Base-by-base conservation (phyloP, 2,113 vertebrate species). In the Ceratotherium simum region DNA sequence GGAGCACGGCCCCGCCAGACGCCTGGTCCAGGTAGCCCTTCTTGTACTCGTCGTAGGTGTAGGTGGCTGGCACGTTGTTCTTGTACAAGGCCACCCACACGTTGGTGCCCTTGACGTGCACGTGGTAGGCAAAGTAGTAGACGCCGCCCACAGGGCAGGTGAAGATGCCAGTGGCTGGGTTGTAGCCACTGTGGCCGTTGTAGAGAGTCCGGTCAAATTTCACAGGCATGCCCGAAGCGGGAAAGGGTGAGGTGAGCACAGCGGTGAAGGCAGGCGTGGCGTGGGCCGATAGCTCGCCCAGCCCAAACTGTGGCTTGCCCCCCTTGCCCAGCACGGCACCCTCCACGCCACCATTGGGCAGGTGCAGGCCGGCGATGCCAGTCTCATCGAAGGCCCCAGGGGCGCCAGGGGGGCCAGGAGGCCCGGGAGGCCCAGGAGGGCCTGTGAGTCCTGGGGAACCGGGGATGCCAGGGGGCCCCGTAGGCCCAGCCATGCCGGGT, bases 21-120 rank as follows among this genome's bases (percentile, higher is more conserved):
- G 99, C 99, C 98, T 99, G 99, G 99, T 99, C 99, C 99, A 99
- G 99, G 98, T 99, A 99, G 95, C 99, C 99, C 97, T 99, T 99
- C 99, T 99, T 99, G 99, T 99, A 99, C 97, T 99, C 99, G 0
- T 99, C 99, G 5, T 99, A 99, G 95, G 99, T 99, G 98, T 99
- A 99, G 21, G 99, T 99, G 97, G 99, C 99, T 0, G 99, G 99
- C 98, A 99, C 99, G 98, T 99, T 99, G 99, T 99, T 99, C 99
- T 99, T 99, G 91, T 99, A 99, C 88, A 99, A 99, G 0, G 99
- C 99, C 99, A 99, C 99, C 99, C 99, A 99, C 90, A 99, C 98
- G 14, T 99, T 99, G 95, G 99, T 99, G 99, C 99, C 99, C 99
- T 99, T 99, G 98, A 99, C 99, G 0, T 99, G 99, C 98, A 99